Evolutionary conservation across 2,888 invertebrate species (phyloP).

Genomic region (Malacosoma neustria): DNA sequence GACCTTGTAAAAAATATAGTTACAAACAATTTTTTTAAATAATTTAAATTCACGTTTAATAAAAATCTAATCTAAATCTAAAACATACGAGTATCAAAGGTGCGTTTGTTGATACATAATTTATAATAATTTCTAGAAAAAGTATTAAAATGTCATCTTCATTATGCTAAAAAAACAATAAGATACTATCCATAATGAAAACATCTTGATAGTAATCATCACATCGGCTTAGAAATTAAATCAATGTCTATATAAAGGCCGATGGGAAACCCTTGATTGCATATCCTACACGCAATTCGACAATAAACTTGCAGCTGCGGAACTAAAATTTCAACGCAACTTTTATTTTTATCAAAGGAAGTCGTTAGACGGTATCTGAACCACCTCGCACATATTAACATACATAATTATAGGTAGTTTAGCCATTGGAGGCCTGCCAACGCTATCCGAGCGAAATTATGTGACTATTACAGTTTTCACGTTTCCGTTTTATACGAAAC

Average conservation of each 20-base stretch:
- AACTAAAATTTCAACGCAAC: slow-evolving; percentile 74
- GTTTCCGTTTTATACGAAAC: slow-evolving; percentile 51
- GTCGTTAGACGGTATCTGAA: slow-evolving; percentile 71
- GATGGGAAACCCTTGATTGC: slow-evolving; percentile 56
- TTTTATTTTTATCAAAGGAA: slow-evolving; percentile 71
- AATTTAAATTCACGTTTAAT: no score
- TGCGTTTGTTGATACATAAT: no score
- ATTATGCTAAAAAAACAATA: no score
- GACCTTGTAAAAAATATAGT: no score
- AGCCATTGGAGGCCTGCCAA: slow-evolving; percentile 63
- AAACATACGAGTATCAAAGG: no score
- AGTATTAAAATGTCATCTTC: no score
- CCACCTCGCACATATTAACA: slow-evolving; percentile 69
- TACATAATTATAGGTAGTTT: slow-evolving; percentile 71
- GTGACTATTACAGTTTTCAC: slow-evolving; percentile 56
- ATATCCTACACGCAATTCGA: slow-evolving; percentile 58
- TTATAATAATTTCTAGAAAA: no score
- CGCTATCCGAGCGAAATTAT: slow-evolving; percentile 52
- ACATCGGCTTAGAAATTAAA: slow-evolving; percentile 60
- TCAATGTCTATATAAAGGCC: slow-evolving; percentile 70
- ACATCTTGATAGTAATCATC: slow-evolving; percentile 39
- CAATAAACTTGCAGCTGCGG: slow-evolving; percentile 68
- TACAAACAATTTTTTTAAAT: no score
- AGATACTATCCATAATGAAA: slow-evolving; percentile 20
- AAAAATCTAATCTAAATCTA: no score